Percentiles rank a stretch among this genome's conserved stretches.
phyloP scores from a whole-genome alignment of 2,113 vertebrate species.

The Leucopternis melanops region DNA sequence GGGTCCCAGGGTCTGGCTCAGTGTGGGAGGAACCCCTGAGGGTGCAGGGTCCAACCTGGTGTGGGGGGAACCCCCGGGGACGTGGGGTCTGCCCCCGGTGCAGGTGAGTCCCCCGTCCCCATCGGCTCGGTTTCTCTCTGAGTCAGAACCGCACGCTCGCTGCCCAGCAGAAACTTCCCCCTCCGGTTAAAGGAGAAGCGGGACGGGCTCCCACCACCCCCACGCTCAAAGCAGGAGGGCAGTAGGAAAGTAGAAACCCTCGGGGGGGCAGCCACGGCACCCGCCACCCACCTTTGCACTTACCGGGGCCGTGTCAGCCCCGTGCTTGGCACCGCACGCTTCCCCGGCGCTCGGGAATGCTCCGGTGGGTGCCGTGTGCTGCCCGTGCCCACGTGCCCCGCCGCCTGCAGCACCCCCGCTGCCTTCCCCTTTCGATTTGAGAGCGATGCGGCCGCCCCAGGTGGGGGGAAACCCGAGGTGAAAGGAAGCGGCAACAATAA shows the following conservation, averaged over 20 bases:
- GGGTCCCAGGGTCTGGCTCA: not conserved
- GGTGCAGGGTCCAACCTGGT: not conserved
- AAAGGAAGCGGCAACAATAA: not conserved
- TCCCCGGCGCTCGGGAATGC: not conserved
- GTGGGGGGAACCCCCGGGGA: not conserved
- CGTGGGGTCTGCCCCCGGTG: not conserved
- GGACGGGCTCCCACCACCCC: not conserved
- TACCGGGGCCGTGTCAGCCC: fast-evolving
- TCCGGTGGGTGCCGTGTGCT: fast-evolving
- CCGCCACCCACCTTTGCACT: fast-evolving
- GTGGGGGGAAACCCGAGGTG: not conserved
- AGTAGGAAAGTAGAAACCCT: not conserved
- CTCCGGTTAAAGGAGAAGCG: not conserved
- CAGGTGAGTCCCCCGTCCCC: not conserved
- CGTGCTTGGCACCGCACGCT: fast-evolving
- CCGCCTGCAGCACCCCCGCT: not conserved
- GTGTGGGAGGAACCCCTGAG: not conserved
- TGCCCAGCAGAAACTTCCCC: not conserved
- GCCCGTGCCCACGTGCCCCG: not conserved
- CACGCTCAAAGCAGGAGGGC: not conserved
- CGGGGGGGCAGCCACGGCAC: not conserved
- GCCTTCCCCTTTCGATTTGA: not conserved
- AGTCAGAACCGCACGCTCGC: not conserved
- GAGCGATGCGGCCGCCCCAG: not conserved
- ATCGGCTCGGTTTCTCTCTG: not conserved